Percentiles rank a stretch among this genome's conserved stretches.
These are phyloP conservation scores for Tenodera sinensis DNA, from an alignment of 2,888 invertebrate species.

Conservation along the genomic window DNA sequence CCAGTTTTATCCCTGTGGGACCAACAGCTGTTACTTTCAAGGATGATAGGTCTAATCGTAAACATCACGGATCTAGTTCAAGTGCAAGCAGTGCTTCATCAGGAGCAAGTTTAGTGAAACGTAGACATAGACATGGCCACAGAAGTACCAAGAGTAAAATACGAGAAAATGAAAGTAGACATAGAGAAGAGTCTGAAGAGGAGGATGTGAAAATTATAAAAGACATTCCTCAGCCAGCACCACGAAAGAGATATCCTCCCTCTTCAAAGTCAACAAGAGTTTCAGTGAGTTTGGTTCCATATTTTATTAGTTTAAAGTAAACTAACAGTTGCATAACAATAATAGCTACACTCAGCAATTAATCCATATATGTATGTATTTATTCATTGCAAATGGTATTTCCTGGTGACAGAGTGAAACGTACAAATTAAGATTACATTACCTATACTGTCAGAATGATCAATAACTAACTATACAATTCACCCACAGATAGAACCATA, in stretches of 20 bases:
- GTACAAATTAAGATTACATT: too few species aligned
- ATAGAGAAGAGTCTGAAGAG: background rate
- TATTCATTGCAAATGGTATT: too few species aligned
- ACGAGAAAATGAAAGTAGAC: background rate
- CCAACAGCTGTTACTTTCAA: conserved; percentile 32
- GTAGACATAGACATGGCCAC: conserved; percentile 11
- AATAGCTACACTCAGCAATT: too few species aligned
- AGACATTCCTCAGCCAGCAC: conserved; percentile 13
- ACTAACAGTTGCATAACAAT: background rate
- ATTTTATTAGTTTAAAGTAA: too few species aligned
- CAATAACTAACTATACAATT: too few species aligned
- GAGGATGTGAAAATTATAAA: background rate
- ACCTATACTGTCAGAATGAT: too few species aligned
- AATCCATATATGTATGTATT: too few species aligned
- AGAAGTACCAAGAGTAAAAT: background rate
- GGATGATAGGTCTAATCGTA: conserved; percentile 15
- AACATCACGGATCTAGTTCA: conserved; percentile 16
- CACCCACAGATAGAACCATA: too few species aligned
- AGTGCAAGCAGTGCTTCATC: conserved; percentile 28
- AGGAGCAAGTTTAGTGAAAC: conserved; percentile 27
- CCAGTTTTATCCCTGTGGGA: conserved; percentile 31
- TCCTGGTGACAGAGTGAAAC: too few species aligned
- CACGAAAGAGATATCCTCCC: conserved; percentile 9
- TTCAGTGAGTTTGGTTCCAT: background rate
- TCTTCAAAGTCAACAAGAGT: background rate